Percentiles rank a stretch among this genome's conserved stretches.
These are phyloP conservation scores for Prunella himalayana DNA, from an alignment of 2,113 vertebrate genomes.

Conservation along the genomic window DNA sequence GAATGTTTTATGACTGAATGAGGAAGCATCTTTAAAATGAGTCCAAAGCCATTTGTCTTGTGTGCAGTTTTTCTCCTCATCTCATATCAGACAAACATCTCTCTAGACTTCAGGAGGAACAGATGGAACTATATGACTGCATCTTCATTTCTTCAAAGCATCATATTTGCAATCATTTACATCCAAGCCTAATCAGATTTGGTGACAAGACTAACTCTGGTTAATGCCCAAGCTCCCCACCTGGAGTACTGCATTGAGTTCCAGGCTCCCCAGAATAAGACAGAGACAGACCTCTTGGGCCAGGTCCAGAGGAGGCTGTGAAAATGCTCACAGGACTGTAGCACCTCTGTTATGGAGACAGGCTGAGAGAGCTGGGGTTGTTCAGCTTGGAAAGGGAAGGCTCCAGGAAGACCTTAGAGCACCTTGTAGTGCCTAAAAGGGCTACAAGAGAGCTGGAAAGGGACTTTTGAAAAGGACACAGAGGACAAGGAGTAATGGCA, in stretches of 20 bases:
- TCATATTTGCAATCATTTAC: neutral
- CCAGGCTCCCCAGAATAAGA: neutral
- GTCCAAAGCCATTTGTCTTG: neutral
- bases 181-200: neutral
- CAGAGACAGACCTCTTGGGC: neutral
- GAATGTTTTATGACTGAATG: neutral
- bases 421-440: neutral
- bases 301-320: neutral
- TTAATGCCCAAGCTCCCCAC: neutral
- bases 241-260: neutral
- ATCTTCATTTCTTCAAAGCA: neutral
- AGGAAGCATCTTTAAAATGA: neutral
- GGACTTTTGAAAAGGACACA: neutral
- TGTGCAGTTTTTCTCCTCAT: neutral
- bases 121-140: neutral
- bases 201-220: neutral
- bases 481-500: neutral
- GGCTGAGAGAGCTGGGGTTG: neutral
- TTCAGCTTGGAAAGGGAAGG: neutral
- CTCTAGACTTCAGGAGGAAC: neutral
- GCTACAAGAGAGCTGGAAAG: neutral
- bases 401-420: neutral
- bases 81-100: neutral
- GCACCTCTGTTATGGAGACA: neutral
- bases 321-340: neutral